Conservation (phyloP, 2,888 invertebrate species). For the Cacoxenus indagator region DNA sequence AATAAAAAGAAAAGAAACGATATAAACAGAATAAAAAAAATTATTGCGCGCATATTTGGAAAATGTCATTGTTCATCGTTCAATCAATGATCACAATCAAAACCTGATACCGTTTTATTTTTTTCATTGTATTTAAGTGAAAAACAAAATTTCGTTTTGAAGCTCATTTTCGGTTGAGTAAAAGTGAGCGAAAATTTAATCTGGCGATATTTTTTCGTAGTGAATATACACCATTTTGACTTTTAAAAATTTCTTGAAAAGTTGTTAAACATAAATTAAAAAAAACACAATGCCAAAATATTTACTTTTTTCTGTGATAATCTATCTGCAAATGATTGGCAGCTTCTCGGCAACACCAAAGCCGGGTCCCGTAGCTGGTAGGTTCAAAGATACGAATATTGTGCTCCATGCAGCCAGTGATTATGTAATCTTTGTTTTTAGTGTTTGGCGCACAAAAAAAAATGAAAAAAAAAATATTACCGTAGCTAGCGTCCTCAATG, state of each 20-base stretch:
- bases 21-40: slow-evolving; percentile 8
- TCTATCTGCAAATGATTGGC: slow-evolving; percentile 65
- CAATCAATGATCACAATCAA: slow-evolving; percentile 29
- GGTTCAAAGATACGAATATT: slow-evolving; percentile 25
- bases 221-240: slow-evolving; percentile 17
- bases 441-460: background rate
- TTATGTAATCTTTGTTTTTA: slow-evolving; percentile 11
- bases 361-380: slow-evolving; percentile 65
- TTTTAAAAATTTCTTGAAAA: slow-evolving; percentile 24
- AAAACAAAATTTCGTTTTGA: slow-evolving; percentile 29
- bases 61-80: slow-evolving; percentile 45
- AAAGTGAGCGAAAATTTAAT: slow-evolving; percentile 40
- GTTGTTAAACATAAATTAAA: slow-evolving; percentile 29
- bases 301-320: slow-evolving; percentile 68
- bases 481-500: no score
- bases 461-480: no score
- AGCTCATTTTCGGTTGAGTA: slow-evolving; percentile 32
- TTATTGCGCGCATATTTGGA: slow-evolving; percentile 20
- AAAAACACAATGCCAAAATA: slow-evolving; percentile 63
- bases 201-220: background rate
- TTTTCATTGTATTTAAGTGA: slow-evolving; percentile 3
- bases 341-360: slow-evolving; percentile 60
- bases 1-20: background rate
- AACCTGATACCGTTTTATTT: background rate
- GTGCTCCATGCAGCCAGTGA: background rate